A percentile compares a stretch with the other conserved stretches of the same genome.
These are phyloP conservation scores for Nixonia krombeini DNA, from an alignment of 1,140 invertebrate genomes.

Conservation along the genomic window DNA sequence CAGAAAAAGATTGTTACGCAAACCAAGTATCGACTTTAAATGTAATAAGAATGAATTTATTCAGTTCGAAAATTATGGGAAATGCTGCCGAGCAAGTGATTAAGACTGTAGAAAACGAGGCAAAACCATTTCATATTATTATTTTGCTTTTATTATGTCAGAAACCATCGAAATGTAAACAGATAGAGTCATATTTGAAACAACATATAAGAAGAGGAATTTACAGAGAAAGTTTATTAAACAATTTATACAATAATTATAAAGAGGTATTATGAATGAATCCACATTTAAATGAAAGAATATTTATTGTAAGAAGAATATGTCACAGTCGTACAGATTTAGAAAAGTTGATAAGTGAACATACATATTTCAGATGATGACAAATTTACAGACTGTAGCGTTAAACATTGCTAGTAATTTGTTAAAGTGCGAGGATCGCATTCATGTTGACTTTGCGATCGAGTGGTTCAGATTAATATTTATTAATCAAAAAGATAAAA, in stretches of 20 bases:
- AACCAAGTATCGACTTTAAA: constrained; percentile 57
- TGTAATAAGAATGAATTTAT: constrained; percentile 56
- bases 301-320: neutral
- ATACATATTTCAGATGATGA: constrained; percentile 49
- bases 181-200: constrained; percentile 50
- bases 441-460: constrained; percentile 57
- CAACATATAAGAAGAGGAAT: constrained; percentile 60
- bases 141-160: constrained; percentile 55
- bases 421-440: constrained; percentile 57
- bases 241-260: constrained; percentile 22
- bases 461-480: constrained; percentile 65
- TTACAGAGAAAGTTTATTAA: constrained; percentile 44
- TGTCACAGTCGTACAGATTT: too few species aligned
- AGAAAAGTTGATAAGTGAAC: constrained; percentile 6
- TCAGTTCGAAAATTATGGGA: constrained; percentile 51
- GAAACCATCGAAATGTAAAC: constrained; percentile 52
- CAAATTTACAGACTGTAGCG: constrained; percentile 53
- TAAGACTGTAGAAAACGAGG: constrained; percentile 40
- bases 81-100: constrained; percentile 51
- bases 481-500: constrained; percentile 48
- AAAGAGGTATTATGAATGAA: constrained; percentile 19
- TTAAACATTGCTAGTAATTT: constrained; percentile 56
- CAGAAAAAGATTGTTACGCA: constrained; percentile 55
- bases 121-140: constrained; percentile 62
- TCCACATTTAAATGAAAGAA: neutral